phyloP scores from a whole-genome alignment of 2,113 vertebrate species.

The Euleptes europaea region DNA sequence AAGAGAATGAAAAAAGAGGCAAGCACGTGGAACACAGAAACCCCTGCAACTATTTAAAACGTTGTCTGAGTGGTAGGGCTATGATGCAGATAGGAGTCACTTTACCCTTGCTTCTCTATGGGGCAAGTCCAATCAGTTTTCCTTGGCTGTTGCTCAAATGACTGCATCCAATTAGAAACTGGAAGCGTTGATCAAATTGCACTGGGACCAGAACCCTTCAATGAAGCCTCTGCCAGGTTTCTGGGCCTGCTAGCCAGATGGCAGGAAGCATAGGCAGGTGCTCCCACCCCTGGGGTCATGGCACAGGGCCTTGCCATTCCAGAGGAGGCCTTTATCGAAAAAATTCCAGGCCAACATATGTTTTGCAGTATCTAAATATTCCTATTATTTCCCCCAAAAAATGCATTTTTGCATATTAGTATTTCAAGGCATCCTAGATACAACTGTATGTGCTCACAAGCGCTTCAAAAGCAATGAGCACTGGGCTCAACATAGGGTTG shows the following conservation, averaged over 20 bases:
- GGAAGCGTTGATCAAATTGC: neutral
- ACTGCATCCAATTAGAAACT: neutral
- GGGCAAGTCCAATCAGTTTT: too few species aligned
- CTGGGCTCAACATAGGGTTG: too few species aligned
- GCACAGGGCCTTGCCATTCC: neutral
- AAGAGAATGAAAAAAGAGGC: neutral
- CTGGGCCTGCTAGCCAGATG: neutral
- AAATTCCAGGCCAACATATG: neutral
- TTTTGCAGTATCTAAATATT: neutral
- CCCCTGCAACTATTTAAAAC: neutral
- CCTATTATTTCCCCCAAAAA: neutral
- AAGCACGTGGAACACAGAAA: neutral
- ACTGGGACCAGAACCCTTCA: neutral
- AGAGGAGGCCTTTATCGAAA: neutral
- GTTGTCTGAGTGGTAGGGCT: neutral
- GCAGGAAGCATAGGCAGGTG: neutral
- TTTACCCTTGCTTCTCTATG: neutral
- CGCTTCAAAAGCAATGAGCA: neutral
- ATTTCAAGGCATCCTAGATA: neutral
- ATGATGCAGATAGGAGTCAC: neutral
- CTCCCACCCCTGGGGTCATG: neutral
- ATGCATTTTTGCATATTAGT: neutral
- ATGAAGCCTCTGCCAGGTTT: neutral
- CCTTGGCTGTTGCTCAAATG: neutral
- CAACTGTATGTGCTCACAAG: neutral